Percentiles rank a stretch among this genome's conserved stretches.
phyloP scores from a whole-genome alignment of 2,888 invertebrate species.

The Graphium colonna region DNA sequence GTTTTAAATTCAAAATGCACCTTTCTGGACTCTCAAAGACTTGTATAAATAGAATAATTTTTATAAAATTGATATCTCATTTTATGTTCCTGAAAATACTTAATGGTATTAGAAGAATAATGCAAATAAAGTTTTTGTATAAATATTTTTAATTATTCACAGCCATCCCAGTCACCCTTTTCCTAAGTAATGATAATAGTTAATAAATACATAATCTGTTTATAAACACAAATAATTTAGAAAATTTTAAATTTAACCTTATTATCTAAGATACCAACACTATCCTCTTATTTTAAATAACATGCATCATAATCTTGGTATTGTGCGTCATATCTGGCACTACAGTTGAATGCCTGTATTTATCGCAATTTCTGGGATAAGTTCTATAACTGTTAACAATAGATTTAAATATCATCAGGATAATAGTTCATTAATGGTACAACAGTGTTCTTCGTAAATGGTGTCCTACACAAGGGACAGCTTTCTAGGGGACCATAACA shows the following conservation, averaged over 20 bases:
- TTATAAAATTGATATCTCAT: background rate
- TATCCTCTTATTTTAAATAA: no score
- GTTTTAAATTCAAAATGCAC: background rate
- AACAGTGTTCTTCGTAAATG: slow-evolving; percentile 64
- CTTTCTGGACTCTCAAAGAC: slow-evolving; percentile 13
- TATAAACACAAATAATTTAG: no score
- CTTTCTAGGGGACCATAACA: slow-evolving; percentile 61
- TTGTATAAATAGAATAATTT: slow-evolving; percentile 3
- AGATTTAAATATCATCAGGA: slow-evolving; percentile 39
- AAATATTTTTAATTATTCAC: slow-evolving; percentile 16
- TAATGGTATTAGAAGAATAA: slow-evolving; percentile 1
- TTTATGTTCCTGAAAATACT: slow-evolving; percentile 17
- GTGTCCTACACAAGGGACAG: slow-evolving; percentile 67
- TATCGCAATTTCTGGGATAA: no score
- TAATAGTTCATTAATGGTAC: slow-evolving; percentile 72
- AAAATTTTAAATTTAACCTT: no score
- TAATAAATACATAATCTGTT: no score
- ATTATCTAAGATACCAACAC: no score
- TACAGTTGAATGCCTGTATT: no score
- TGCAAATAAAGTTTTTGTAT: slow-evolving; percentile 2
- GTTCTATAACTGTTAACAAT: no score
- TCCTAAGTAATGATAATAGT: background rate
- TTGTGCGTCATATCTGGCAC: no score
- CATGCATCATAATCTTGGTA: no score
- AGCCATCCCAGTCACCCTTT: background rate